A percentile compares a stretch with the other conserved stretches of the same genome.
These are phyloP conservation scores for Lasioglossum oenotherae DNA, from an alignment of 2,888 invertebrate species.

Conservation along the genomic window DNA sequence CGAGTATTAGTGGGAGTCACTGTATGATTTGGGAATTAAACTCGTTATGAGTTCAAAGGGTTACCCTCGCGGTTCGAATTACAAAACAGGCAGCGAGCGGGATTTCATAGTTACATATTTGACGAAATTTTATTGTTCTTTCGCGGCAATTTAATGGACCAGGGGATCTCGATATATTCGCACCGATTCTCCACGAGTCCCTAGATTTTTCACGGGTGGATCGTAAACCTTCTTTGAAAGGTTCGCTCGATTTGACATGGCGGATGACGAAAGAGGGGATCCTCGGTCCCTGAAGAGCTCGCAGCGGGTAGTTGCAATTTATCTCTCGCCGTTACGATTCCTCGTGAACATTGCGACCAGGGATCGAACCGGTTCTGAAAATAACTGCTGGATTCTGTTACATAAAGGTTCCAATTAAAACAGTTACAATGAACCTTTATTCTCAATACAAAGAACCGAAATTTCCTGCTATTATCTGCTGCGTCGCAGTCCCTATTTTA, in stretches of 20 bases:
- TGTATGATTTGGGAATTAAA: no score
- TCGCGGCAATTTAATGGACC: constrained; percentile 21
- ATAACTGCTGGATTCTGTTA: background rate
- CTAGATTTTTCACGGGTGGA: constrained; percentile 40
- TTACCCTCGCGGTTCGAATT: no score
- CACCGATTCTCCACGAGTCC: background rate
- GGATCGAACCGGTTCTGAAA: background rate
- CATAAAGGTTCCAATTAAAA: background rate
- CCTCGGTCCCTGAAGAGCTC: constrained; percentile 17
- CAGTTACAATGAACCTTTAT: background rate
- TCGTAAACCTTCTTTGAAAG: constrained; percentile 44
- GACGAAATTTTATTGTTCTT: background rate
- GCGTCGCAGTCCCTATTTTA: background rate
- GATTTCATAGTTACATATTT: background rate
- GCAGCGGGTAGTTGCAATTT: constrained; percentile 49
- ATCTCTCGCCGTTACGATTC: constrained; percentile 54
- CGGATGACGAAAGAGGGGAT: constrained; percentile 31
- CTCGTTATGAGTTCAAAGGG: no score
- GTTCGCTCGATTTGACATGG: constrained; percentile 43
- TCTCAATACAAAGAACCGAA: background rate
- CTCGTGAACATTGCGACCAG: constrained; percentile 50
- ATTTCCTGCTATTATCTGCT: background rate
- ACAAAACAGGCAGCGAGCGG: no score
- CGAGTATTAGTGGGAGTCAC: no score
- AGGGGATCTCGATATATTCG: constrained; percentile 28